Conservation (phyloP, 23 tunicate species). For the Botrylloides violaceus region DNA sequence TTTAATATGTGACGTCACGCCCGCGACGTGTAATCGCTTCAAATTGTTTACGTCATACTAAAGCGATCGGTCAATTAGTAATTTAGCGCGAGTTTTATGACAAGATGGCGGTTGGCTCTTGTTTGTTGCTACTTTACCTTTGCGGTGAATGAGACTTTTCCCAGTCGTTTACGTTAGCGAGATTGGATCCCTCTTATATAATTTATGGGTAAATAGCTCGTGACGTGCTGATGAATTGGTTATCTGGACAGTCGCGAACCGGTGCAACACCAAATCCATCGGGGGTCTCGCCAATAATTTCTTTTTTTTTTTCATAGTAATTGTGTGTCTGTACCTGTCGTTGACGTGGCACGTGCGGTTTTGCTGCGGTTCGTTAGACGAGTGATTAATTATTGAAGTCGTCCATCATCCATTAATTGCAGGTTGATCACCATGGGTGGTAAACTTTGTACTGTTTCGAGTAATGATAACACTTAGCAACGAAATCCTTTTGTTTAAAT, state of each 20-base stretch:
- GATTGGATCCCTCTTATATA: no score
- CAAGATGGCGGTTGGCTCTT: no score
- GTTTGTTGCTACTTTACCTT: no score
- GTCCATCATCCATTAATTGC: not conserved
- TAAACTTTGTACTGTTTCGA: not conserved
- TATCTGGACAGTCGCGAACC: no score
- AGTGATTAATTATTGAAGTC: not conserved
- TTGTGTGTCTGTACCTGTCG: no score
- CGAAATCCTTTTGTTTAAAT: not conserved
- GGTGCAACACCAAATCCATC: no score
- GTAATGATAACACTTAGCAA: not conserved
- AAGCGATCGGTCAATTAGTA: not conserved
- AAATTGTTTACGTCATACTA: not conserved
- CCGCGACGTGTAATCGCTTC: not conserved
- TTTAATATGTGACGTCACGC: not conserved
- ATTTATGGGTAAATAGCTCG: not conserved
- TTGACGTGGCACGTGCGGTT: not conserved
- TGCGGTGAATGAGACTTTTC: no score
- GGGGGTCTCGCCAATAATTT: no score
- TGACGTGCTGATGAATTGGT: no score
- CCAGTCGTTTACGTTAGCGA: no score
- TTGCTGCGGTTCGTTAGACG: not conserved
- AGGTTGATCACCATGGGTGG: not conserved
- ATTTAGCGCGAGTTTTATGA: not conserved
- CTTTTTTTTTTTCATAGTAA: no score